Base-by-base conservation (phyloP, 2,797 vertebrate species). In the Pseudochirops cupreus region DNA sequence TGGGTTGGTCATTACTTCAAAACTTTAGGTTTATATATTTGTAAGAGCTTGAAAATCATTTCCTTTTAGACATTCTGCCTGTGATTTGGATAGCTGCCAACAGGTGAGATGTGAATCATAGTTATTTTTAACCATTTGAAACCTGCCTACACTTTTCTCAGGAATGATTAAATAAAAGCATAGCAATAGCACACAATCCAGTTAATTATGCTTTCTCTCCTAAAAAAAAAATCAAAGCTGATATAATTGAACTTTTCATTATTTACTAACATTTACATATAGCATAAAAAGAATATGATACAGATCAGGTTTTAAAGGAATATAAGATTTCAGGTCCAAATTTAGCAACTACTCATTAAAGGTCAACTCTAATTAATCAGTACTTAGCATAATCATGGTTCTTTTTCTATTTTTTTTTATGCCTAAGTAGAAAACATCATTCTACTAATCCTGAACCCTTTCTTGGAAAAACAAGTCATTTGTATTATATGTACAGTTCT, bases 181-280 rank as follows among this genome's bases (percentile, higher is more conserved):
- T 46, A 26, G 67, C 24, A 82, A 82, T 7, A 24, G n/a, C n/a
- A 82, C 4, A 82, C 6, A 46, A 46, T 82, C 39, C 5, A 46
- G 21, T 24, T 82, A 46, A 46, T 82, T 39, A 82, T 11, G 3
- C 39, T 46, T 82, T 39, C 24, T 82, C n/a, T 82, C 18, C 24
- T 46, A 74, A 46, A 82, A n/a, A 74, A n/a, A 21, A 18, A 46
- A 82, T 11, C 3, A 46, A 46, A 82, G 46, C 5, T 82, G 21
- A 46, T 11, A 46, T 82, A 46, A 67, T 67, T 82, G 39, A 82
- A 46, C 74, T 82, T 7, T 46, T 82, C 9, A 82, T 82, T 82
- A 82, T 82, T 82, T 82, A 82, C 74, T 82, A 82, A 82, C 74
- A 82, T 82, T 82, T 82, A 82, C 39, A 82, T 82, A 31, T 46